Evolutionary conservation across 2,888 invertebrate species (phyloP).

Genomic region (Eristalinus aeneus): DNA sequence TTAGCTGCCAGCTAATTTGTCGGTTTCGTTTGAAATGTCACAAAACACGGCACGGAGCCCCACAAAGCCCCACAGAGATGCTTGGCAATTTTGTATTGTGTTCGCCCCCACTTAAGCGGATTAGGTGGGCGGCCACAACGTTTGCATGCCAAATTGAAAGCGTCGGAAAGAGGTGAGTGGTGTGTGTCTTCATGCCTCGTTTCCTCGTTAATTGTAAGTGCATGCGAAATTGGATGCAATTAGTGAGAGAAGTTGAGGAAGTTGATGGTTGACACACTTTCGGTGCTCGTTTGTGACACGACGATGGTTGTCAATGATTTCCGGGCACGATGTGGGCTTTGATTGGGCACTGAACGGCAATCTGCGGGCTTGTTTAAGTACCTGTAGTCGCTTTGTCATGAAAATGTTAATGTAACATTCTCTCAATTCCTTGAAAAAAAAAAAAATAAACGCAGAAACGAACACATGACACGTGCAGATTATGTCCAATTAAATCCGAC

Average conservation of each 20-base stretch:
- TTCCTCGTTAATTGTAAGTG: slow-evolving; percentile 26
- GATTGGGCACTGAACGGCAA: background rate
- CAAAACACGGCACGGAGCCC: background rate
- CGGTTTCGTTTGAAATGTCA: slow-evolving; percentile 18
- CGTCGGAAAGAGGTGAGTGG: slow-evolving; percentile 16
- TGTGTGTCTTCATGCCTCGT: background rate
- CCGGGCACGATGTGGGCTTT: background rate
- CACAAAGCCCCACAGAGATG: background rate
- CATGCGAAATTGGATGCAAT: slow-evolving; percentile 27
- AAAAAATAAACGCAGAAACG: background rate
- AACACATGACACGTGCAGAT: slow-evolving; percentile 23
- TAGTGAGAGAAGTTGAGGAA: background rate
- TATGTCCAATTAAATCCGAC: background rate
- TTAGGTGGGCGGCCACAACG: slow-evolving; percentile 11
- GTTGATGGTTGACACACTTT: background rate
- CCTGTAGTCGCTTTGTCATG: too few species aligned
- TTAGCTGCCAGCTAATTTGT: slow-evolving; percentile 35
- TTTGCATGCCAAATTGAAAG: slow-evolving; percentile 5
- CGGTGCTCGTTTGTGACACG: background rate
- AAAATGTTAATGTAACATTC: background rate
- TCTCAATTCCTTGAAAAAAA: background rate
- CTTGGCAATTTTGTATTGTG: slow-evolving; percentile 26
- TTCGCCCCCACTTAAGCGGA: slow-evolving; percentile 32
- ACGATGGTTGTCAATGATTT: background rate
- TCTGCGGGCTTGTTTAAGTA: background rate